phyloP scores from a whole-genome alignment of 2,888 invertebrate species.

The Dexiosoma caninum region DNA sequence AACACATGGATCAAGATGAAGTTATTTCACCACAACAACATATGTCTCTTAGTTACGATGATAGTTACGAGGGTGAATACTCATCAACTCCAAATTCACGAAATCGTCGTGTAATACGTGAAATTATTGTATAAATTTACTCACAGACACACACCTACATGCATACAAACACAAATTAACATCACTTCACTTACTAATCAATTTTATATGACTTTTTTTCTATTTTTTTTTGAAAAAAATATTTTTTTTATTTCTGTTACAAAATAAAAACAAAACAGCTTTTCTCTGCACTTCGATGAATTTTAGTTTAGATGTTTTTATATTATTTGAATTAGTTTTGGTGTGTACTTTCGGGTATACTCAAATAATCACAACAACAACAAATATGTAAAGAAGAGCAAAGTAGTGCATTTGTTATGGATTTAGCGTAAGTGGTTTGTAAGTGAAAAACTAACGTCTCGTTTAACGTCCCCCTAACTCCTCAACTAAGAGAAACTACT shows the following conservation, averaged over 20 bases:
- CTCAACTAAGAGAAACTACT: neutral
- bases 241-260: neutral
- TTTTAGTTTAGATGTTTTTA: neutral
- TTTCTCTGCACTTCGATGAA: neutral
- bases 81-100: conserved; percentile 96
- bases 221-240: neutral
- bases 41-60: conserved; percentile 93
- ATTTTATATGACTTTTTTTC: neutral
- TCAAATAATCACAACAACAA: too few relatives aligned
- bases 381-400: too few relatives aligned
- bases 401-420: conserved; percentile 59
- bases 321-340: neutral
- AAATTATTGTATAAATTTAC: conserved; percentile 87
- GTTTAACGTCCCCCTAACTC: neutral
- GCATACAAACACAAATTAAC: conserved; percentile 5
- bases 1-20: conserved; percentile 87
- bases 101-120: conserved; percentile 93
- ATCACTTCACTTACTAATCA: conserved; percentile 1
- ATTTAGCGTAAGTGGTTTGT: conserved; percentile 55
- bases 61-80: conserved; percentile 94
- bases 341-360: conserved; percentile 10
- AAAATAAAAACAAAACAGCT: neutral
- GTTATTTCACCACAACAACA: conserved; percentile 84
- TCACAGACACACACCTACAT: conserved; percentile 9
- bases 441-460: conserved; percentile 33